Evolutionary conservation across 2,797 vertebrate species (phyloP).

Genomic region (Thunnus albacares): DNA sequence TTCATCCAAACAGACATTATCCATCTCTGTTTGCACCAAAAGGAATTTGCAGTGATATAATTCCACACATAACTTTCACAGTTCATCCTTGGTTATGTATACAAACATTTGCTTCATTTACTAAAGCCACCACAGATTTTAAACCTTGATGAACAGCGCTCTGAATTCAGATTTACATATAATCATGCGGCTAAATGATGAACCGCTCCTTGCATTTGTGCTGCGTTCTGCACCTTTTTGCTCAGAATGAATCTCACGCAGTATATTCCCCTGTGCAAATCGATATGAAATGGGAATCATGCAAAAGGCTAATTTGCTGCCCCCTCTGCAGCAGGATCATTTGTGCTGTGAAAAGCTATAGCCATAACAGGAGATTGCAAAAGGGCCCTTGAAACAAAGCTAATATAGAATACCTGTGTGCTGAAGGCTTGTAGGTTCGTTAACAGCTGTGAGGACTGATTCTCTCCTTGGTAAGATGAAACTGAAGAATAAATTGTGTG

Average conservation of each 20-base stretch:
- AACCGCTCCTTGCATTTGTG: conserved; percentile 24
- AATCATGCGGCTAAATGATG: conserved; percentile 14
- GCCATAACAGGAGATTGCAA: conserved; percentile 14
- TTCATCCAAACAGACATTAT: conserved; percentile 66
- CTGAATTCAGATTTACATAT: conserved; percentile 25
- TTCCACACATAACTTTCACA: conserved; percentile 50
- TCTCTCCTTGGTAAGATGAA: conserved; percentile 10
- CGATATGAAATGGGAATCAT: conserved; percentile 46
- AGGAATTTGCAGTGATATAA: conserved; percentile 45
- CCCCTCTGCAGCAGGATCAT: conserved; percentile 43
- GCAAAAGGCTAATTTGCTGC: conserved; percentile 56
- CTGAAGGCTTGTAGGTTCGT: conserved; percentile 10
- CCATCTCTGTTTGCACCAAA: conserved; percentile 50
- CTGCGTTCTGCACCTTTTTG: conserved; percentile 21
- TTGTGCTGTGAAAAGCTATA: conserved; percentile 23
- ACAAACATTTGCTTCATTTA: conserved; percentile 17
- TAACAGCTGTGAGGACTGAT: not conserved
- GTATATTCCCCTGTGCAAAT: conserved; percentile 51
- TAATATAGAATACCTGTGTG: not conserved
- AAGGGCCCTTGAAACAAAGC: conserved; percentile 19
- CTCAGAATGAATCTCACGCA: conserved; percentile 22
- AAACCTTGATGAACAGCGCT: conserved; percentile 6
- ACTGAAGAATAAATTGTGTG: conserved; percentile 21
- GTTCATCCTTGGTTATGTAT: conserved; percentile 22
- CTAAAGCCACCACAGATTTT: conserved; percentile 6